phyloP scores from a whole-genome alignment of 2,888 invertebrate species.

The Sussaba pulchella region DNA sequence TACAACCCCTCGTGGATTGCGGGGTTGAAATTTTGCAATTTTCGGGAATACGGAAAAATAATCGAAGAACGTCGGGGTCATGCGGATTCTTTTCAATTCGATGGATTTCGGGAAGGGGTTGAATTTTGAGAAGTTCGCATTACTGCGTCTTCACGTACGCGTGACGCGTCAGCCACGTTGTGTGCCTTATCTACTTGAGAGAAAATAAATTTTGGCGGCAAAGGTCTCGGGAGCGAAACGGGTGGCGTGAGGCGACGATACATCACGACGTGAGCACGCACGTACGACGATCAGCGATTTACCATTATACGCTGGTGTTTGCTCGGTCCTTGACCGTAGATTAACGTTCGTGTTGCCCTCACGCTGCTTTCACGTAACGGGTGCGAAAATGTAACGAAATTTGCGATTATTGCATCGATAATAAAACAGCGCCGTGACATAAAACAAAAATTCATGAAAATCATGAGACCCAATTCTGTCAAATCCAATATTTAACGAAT shows the following conservation, averaged over 20 bases:
- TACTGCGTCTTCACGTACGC: too few species aligned
- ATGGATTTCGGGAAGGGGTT: too few species aligned
- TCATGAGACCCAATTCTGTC: too few species aligned
- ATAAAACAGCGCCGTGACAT: background rate
- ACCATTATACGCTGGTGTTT: constrained; percentile 75
- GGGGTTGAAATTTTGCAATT: constrained; percentile 46
- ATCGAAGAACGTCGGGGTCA: too few species aligned
- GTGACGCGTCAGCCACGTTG: constrained; percentile 40
- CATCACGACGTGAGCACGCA: constrained; percentile 67
- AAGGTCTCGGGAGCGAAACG: constrained; percentile 62
- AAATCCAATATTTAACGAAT: too few species aligned
- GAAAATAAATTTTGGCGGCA: constrained; percentile 76
- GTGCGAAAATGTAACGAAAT: background rate
- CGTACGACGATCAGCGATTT: constrained; percentile 72
- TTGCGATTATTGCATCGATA: background rate
- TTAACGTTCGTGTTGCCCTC: constrained; percentile 72
- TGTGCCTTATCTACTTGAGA: constrained; percentile 76
- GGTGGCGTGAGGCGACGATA: constrained; percentile 53
- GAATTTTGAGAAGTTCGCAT: too few species aligned
- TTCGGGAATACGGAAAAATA: background rate
- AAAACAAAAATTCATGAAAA: background rate
- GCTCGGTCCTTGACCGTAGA: constrained; percentile 73
- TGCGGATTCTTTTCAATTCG: background rate
- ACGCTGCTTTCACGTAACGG: constrained; percentile 40
- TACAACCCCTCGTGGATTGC: constrained; percentile 58